Evolutionary conservation across 2,888 invertebrate species (phyloP).

Genomic region (Molanna angustata): DNA sequence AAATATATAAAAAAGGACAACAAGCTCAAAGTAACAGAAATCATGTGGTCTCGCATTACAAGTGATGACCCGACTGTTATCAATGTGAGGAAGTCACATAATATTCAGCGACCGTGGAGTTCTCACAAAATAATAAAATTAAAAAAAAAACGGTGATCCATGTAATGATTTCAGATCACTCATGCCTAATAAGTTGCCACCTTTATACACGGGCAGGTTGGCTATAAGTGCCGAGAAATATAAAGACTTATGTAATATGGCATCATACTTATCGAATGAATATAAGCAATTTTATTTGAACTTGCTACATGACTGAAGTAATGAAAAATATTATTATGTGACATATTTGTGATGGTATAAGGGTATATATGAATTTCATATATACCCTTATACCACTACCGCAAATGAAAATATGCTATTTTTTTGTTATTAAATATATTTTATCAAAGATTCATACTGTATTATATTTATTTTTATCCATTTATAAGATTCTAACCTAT

Average conservation of each 20-base stretch:
- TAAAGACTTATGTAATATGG: not conserved
- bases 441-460: not conserved
- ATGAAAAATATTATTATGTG: not conserved
- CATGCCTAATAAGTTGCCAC: not conserved
- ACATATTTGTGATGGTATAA: not conserved
- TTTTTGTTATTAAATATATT: not conserved
- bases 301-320: not conserved
- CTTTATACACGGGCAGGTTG: not conserved
- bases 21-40: not conserved
- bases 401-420: too few species aligned
- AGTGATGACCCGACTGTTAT: not conserved
- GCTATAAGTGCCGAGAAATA: not conserved
- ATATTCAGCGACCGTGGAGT: not conserved
- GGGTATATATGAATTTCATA: not conserved
- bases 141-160: not conserved
- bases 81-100: conserved; percentile 1
- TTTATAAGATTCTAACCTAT: not conserved
- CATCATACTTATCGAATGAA: not conserved
- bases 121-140: not conserved
- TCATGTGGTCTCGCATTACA: not conserved
- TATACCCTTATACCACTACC: not conserved
- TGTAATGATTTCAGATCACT: not conserved
- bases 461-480: not conserved
- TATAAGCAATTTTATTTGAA: not conserved
- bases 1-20: not conserved